Evolutionary conservation across 2,113 vertebrate genomes (phyloP).

Genomic region (Nothoprocta perdicaria): DNA sequence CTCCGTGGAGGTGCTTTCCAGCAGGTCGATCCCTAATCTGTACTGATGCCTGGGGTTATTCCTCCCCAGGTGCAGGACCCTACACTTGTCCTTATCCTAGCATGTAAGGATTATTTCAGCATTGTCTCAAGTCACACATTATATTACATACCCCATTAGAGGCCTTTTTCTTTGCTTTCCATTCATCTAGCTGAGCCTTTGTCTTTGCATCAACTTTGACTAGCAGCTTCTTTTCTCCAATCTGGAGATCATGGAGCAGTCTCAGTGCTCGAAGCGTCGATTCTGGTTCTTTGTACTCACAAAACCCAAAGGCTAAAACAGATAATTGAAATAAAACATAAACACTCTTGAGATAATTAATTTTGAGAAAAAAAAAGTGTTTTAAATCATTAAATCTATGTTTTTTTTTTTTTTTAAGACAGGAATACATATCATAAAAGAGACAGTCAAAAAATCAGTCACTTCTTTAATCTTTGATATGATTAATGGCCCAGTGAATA

Average conservation of each 20-base stretch:
- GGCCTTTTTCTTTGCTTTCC: constrained; percentile 96
- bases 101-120: background rate
- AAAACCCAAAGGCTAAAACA: constrained; percentile 94
- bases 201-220: constrained; percentile 99
- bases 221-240: constrained; percentile 96
- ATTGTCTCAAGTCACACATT: background rate
- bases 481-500: background rate
- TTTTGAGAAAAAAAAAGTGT: background rate
- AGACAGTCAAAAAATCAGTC: background rate
- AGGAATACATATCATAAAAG: background rate
- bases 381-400: background rate
- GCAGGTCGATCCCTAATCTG: too few relatives aligned
- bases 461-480: background rate
- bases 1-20: too few relatives aligned
- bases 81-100: too few relatives aligned
- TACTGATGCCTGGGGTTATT: too few relatives aligned
- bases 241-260: constrained; percentile 93
- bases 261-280: constrained; percentile 94
- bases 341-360: background rate
- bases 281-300: constrained; percentile 98
- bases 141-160: constrained; percentile 88
- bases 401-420: background rate
- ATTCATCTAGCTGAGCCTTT: constrained; percentile 96
- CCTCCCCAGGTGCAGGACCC: too few relatives aligned
- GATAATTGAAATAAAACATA: constrained; percentile 29